A percentile compares a stretch with the other conserved stretches of the same genome.
These are phyloP conservation scores for Herpailurus yagouaroundi DNA, from an alignment of 2,113 vertebrate species.

Conservation along the genomic window DNA sequence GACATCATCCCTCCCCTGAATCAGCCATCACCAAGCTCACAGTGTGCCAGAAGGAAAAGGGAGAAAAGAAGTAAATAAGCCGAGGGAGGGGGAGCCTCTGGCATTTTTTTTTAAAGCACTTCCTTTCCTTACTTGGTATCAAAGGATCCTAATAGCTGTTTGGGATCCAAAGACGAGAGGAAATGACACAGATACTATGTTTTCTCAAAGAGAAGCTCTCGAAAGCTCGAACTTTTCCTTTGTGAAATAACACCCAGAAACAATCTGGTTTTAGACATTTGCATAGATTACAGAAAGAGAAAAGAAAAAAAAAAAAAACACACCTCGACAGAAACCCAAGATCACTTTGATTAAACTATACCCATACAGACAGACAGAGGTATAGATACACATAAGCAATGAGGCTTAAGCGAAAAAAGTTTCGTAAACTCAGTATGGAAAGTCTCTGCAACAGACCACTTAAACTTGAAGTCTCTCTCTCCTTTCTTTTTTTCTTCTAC, in stretches of 20 bases:
- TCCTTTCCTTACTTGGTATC: background rate
- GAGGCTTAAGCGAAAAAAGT: background rate
- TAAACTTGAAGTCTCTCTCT: background rate
- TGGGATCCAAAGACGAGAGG: background rate
- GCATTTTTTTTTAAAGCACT: background rate
- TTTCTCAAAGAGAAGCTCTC: background rate
- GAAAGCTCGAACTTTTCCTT: background rate
- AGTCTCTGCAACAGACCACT: background rate
- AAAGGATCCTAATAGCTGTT: background rate
- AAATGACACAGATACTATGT: background rate
- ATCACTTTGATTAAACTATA: background rate
- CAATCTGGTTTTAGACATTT: background rate
- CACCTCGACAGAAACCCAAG: background rate
- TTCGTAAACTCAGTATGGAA: background rate
- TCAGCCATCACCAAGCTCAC: background rate
- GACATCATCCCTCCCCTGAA: slow-evolving; percentile 57
- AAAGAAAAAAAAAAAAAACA: background rate
- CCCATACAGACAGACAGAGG: background rate
- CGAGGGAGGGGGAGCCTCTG: background rate
- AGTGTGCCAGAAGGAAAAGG: background rate
- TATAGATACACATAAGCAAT: background rate
- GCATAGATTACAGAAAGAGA: background rate
- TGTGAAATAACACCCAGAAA: background rate
- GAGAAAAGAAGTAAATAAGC: background rate
- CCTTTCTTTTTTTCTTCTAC: background rate